Evolutionary conservation across 2,113 vertebrate genomes (phyloP).

Genomic region (Falco punctatus): DNA sequence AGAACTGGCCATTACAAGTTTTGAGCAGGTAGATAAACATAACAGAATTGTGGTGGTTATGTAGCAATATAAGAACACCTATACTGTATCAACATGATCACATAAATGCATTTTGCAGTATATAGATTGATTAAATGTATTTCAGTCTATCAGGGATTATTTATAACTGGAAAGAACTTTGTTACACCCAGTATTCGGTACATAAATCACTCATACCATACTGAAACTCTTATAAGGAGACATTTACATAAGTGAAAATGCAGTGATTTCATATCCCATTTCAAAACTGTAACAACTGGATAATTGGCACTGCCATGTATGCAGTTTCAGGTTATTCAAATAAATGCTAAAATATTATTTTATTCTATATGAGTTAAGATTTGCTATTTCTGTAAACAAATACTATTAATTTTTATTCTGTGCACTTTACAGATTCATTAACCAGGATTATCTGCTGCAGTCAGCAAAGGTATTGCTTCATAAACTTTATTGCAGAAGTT

Average conservation of each 20-base stretch:
- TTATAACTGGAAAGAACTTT: not conserved
- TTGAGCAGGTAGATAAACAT: not conserved
- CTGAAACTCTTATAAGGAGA: not conserved
- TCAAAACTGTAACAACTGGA: not conserved
- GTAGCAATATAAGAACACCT: not conserved
- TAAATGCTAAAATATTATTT: not conserved
- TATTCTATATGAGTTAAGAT: not conserved
- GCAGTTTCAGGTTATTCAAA: not conserved
- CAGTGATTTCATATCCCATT: not conserved
- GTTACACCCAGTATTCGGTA: not conserved
- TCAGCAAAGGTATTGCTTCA: not conserved
- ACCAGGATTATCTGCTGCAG: not conserved
- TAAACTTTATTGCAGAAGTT: not conserved
- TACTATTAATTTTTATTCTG: not conserved
- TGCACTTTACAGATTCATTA: not conserved
- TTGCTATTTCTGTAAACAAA: not conserved
- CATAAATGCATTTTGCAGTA: not conserved
- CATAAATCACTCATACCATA: rapidly evolving
- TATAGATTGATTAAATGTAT: not conserved
- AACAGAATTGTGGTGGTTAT: not conserved
- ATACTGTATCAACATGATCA: not conserved
- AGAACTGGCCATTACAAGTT: not conserved
- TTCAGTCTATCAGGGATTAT: not conserved
- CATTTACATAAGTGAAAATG: not conserved
- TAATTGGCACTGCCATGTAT: not conserved